Evolutionary conservation across 92 coral and sea anemone genomes (phyloP).

Genomic region (Phymanthus crucifer): DNA sequence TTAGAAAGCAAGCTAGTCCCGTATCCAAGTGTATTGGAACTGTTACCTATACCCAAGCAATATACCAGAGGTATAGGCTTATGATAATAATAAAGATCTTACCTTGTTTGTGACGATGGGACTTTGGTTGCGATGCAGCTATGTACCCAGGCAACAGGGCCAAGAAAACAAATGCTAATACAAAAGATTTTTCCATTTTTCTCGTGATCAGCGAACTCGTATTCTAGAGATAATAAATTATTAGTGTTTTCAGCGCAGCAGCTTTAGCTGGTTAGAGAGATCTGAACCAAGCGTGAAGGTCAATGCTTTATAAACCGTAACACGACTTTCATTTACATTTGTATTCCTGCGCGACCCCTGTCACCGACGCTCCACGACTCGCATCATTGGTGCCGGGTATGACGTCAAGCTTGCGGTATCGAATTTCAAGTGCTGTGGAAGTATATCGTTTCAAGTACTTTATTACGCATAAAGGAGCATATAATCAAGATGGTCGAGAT

Average conservation of each 20-base stretch:
- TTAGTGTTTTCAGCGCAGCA: background rate
- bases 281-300: constrained; percentile 8
- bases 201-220: background rate
- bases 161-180: constrained; percentile 1
- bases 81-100: background rate
- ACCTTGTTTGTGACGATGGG: constrained; percentile 14
- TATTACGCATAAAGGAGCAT: background rate
- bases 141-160: constrained; percentile 19
- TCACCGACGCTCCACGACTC: background rate
- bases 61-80: background rate
- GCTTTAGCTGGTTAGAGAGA: background rate
- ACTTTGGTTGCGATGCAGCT: constrained; percentile 16
- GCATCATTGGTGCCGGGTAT: constrained; percentile 15
- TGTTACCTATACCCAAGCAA: background rate
- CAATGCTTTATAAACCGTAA: constrained; percentile 6
- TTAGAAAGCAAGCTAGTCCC: background rate
- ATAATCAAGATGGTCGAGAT: background rate
- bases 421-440: background rate
- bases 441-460: background rate
- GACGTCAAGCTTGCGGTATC: constrained; percentile 24
- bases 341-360: background rate
- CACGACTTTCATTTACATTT: constrained; percentile 4
- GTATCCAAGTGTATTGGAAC: background rate
- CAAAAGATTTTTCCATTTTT: background rate
- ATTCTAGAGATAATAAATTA: background rate